Evolutionary conservation across 2,888 invertebrate species (phyloP).

Genomic region (Coleophora flavipennella): DNA sequence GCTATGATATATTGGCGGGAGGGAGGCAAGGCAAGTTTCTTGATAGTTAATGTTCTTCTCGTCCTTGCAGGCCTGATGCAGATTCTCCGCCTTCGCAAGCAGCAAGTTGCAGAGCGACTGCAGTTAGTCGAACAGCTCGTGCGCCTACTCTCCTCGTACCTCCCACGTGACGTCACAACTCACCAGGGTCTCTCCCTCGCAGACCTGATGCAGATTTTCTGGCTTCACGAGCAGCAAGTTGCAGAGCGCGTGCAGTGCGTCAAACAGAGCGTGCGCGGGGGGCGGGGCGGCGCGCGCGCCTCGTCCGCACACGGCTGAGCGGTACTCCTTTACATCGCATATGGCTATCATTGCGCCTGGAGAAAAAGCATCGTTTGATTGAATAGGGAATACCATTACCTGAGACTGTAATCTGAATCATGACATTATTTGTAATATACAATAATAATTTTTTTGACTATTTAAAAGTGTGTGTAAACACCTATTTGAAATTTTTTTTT

Average conservation of each 20-base stretch:
- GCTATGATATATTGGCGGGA: too few species aligned
- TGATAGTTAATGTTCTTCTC: too few species aligned
- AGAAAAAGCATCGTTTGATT: too few species aligned
- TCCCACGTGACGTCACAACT: constrained; percentile 27
- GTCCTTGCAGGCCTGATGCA: constrained; percentile 94
- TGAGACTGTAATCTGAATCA: too few species aligned
- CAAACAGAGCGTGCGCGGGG: constrained; percentile 90
- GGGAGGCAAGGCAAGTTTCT: too few species aligned
- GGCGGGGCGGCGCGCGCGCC: constrained; percentile 72
- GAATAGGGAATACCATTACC: too few species aligned
- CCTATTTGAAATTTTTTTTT: too few species aligned
- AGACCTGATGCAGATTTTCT: constrained; percentile 96
- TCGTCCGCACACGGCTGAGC: constrained; percentile 84
- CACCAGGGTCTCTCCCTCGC: constrained; percentile 94
- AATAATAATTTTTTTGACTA: too few species aligned
- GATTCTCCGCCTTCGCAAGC: constrained; percentile 95
- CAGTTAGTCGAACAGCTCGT: constrained; percentile 92
- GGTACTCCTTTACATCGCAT: constrained; percentile 98
- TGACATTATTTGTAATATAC: too few species aligned
- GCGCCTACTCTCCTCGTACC: constrained; percentile 68
- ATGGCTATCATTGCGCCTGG: constrained; percentile 97
- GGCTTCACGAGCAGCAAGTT: constrained; percentile 96
- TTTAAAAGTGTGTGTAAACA: too few species aligned
- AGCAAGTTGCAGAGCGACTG: constrained; percentile 97
- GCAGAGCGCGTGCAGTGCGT: constrained; percentile 95